Percentiles rank a stretch among this genome's conserved stretches.
Conservation (phyloP, 2,113 vertebrate species). For the Otolemur garnettii region DNA sequence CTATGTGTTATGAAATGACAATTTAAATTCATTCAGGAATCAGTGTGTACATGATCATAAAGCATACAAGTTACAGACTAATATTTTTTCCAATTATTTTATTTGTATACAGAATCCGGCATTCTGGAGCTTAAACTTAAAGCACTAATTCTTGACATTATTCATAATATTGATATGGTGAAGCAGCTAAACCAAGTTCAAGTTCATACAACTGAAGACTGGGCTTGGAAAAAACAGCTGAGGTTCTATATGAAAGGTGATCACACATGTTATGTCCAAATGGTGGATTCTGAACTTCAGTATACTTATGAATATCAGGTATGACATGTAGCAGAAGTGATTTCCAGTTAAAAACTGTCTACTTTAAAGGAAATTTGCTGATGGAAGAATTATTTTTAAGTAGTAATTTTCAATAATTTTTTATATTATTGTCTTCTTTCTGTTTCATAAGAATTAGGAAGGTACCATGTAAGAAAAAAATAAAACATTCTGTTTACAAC, state of each 20-base stretch:
- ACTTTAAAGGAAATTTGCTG: slow-evolving; percentile 34
- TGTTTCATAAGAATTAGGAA: slow-evolving; percentile 16
- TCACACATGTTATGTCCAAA: slow-evolving; percentile 92
- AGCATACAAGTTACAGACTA: not conserved
- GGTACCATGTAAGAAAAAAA: not conserved
- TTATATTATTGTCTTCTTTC: not conserved
- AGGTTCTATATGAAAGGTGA: slow-evolving; percentile 95
- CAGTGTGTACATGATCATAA: not conserved
- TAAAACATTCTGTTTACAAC: not conserved
- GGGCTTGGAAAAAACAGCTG: slow-evolving; percentile 97
- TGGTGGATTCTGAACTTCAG: slow-evolving; percentile 97
- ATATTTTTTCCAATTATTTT: slow-evolving; percentile 40
- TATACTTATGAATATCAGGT: slow-evolving; percentile 99
- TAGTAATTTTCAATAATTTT: slow-evolving; percentile 28
- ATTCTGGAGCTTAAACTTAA: slow-evolving; percentile 96
- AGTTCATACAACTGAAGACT: slow-evolving; percentile 90
- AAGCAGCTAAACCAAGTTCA: slow-evolving; percentile 92
- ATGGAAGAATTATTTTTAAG: slow-evolving; percentile 21
- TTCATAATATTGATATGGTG: slow-evolving; percentile 97
- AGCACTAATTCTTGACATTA: slow-evolving; percentile 96
- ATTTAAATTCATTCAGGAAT: not conserved
- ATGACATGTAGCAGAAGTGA: slow-evolving; percentile 38
- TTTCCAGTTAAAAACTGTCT: slow-evolving; percentile 28
- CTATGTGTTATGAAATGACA: not conserved
- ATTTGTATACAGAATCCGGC: slow-evolving; percentile 89